These are phyloP conservation scores for Onychostoma macrolepis DNA, from an alignment of 2,113 vertebrate genomes.

Conservation along the genomic window DNA sequence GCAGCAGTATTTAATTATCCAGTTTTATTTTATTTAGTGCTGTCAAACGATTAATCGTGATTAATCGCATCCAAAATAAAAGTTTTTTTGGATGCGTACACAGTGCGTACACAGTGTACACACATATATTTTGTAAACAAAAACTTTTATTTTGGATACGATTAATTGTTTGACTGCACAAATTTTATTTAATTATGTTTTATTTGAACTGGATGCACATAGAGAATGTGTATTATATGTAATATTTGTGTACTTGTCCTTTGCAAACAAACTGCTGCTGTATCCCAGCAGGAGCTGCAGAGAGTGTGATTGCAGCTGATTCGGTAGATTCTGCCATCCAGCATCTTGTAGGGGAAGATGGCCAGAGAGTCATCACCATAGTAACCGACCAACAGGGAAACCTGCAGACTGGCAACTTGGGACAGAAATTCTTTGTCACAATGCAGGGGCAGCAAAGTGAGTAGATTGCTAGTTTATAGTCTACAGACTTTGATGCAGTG, in stretches of 20 bases:
- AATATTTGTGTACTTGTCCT: not conserved
- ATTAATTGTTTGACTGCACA: too few relatives aligned
- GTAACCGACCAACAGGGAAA: slow-evolving; percentile 74
- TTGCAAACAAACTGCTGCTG: not conserved
- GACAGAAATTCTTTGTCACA: slow-evolving; percentile 76
- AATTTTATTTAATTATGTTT: too few relatives aligned
- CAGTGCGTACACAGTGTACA: too few relatives aligned
- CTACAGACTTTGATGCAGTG: not conserved
- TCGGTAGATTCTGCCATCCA: slow-evolving; percentile 64
- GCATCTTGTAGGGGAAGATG: slow-evolving; percentile 67
- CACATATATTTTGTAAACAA: too few relatives aligned
- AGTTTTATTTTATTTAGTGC: not conserved
- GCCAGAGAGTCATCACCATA: slow-evolving; percentile 79
- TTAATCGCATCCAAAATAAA: too few relatives aligned
- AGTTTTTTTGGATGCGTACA: too few relatives aligned
- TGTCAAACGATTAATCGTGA: too few relatives aligned
- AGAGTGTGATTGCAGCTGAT: slow-evolving; percentile 66
- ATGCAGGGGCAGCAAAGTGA: slow-evolving; percentile 78
- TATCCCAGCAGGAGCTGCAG: slow-evolving; percentile 58
- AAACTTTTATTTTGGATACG: too few relatives aligned
- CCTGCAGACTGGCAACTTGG: slow-evolving; percentile 64
- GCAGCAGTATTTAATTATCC: not conserved
- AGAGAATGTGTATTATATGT: not conserved
- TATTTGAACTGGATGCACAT: not conserved
- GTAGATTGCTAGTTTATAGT: slow-evolving; percentile 16